A percentile compares a stretch with the other conserved stretches of the same genome.
Conservation (phyloP, 2,888 invertebrate species). For the Pemphredon lugubris region DNA sequence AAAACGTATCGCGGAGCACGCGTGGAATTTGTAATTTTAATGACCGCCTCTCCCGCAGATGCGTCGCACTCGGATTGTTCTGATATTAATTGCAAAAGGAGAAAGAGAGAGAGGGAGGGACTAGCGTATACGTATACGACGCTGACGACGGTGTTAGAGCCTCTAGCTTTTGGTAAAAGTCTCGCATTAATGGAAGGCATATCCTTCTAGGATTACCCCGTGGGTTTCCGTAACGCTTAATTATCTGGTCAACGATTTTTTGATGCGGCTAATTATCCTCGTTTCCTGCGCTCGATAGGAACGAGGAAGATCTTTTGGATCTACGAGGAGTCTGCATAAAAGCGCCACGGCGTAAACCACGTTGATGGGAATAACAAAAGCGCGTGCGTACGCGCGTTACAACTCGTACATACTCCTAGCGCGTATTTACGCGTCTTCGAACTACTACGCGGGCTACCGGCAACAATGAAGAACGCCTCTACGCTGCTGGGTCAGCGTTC, state of each 20-base stretch:
- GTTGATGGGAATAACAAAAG: constrained; percentile 15
- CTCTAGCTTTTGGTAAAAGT: too few relatives aligned
- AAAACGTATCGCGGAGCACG: background rate
- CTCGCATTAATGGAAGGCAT: too few relatives aligned
- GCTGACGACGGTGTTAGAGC: background rate
- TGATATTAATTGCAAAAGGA: background rate
- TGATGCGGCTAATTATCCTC: constrained; percentile 14
- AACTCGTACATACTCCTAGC: too few relatives aligned
- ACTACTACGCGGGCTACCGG: constrained; percentile 1
- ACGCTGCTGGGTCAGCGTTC: constrained; percentile 63
- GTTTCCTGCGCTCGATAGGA: constrained; percentile 5
- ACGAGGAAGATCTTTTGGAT: background rate
- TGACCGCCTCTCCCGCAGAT: too few relatives aligned
- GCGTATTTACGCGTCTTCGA: too few relatives aligned
- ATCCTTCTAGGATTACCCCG: background rate
- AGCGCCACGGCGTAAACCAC: constrained; percentile 10
- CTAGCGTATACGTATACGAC: background rate
- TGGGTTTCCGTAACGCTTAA: constrained; percentile 5
- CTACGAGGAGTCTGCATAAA: background rate
- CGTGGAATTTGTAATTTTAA: constrained; percentile 4
- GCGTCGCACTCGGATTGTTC: background rate
- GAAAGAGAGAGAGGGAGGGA: background rate
- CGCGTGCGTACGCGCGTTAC: too few relatives aligned
- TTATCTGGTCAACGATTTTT: constrained; percentile 10
- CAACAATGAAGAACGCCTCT: constrained; percentile 48